Conservation (phyloP, 1,140 invertebrate genomes). For the Drosophila orena region DNA sequence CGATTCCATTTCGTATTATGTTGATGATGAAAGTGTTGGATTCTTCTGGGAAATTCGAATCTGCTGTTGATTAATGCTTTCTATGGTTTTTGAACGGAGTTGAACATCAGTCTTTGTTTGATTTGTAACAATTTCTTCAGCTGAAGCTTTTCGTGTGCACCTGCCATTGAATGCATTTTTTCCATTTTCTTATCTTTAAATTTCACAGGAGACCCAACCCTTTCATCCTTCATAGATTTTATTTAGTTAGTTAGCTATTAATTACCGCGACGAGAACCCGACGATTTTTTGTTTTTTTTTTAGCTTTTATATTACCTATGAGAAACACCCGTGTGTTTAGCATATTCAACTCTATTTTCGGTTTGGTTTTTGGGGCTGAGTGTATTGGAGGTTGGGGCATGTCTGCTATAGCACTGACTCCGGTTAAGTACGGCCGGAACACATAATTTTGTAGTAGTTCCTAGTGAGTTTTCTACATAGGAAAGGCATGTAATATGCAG, state of each 20-base stretch:
- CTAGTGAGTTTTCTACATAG: constrained; percentile 8
- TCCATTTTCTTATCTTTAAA: constrained; percentile 19
- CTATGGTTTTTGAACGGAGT: constrained; percentile 54
- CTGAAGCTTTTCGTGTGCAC: constrained; percentile 29
- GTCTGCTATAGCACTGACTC: constrained; percentile 59
- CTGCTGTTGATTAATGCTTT: constrained; percentile 32
- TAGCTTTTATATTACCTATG: constrained; percentile 15
- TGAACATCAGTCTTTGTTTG: constrained; percentile 65
- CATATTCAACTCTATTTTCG: constrained; percentile 28
- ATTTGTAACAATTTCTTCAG: constrained; percentile 41
- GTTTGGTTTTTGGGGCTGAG: constrained; percentile 34
- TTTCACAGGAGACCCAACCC: constrained; percentile 61
- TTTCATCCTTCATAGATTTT: constrained; percentile 24
- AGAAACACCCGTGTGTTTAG: constrained; percentile 30
- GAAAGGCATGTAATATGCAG: background rate
- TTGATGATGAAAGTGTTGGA: constrained; percentile 57
- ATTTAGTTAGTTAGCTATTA: constrained; percentile 24
- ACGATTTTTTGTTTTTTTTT: constrained; percentile 25
- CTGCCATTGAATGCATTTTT: constrained; percentile 13
- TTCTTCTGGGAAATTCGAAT: constrained; percentile 43
- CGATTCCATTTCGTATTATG: constrained; percentile 14
- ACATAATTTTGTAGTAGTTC: constrained; percentile 14
- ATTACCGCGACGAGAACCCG: constrained; percentile 63
- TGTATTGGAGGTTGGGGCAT: constrained; percentile 21
- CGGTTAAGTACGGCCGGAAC: constrained; percentile 69